Evolutionary conservation across 2,797 vertebrate species (phyloP).

Genomic region (Danio kyathit): DNA sequence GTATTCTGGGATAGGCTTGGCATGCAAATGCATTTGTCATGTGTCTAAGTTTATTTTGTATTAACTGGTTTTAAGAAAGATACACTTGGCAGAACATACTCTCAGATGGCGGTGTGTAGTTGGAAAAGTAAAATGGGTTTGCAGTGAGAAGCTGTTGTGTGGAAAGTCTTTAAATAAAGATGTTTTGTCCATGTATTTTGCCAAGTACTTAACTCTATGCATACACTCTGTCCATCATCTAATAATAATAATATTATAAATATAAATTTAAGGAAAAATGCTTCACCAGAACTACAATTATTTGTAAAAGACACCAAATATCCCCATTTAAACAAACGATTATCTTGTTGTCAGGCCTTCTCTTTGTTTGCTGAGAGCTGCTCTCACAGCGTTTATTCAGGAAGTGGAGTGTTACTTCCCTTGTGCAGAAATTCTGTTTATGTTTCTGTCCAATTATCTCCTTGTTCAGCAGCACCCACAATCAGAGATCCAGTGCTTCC

Average conservation of each 20-base stretch:
- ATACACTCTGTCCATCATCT: no score
- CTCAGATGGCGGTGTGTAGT: not conserved
- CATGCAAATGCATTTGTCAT: not conserved
- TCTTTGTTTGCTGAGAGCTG: conserved; percentile 9
- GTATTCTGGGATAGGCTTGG: not conserved
- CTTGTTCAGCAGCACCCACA: conserved; percentile 8
- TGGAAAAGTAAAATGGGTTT: not conserved
- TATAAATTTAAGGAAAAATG: not conserved
- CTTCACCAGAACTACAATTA: not conserved
- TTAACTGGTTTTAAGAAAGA: not conserved
- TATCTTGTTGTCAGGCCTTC: conserved; percentile 1
- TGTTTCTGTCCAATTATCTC: conserved; percentile 26
- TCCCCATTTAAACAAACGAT: not conserved
- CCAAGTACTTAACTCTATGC: not conserved
- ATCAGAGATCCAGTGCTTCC: conserved; percentile 17
- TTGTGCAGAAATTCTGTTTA: conserved; percentile 21
- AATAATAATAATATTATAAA: not conserved
- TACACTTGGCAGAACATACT: not conserved
- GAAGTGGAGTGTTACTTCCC: conserved; percentile 11
- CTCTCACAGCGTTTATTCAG: not conserved
- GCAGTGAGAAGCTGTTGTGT: not conserved
- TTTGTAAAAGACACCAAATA: not conserved
- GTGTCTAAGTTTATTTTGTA: not conserved
- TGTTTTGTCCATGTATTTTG: not conserved
- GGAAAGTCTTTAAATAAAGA: not conserved